Base-by-base conservation (phyloP, 2,888 invertebrate species). In the Heliconius sara region DNA sequence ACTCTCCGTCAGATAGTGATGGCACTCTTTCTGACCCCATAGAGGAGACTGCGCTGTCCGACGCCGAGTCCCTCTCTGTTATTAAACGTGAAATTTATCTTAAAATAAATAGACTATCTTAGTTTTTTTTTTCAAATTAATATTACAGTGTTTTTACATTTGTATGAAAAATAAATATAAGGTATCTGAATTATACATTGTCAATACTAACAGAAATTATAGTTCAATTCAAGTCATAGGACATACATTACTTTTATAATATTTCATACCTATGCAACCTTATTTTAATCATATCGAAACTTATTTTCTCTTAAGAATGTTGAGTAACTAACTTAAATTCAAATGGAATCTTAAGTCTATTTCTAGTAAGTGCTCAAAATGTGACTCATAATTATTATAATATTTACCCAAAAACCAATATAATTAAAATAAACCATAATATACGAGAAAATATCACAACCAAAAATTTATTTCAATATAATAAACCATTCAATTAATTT, bases 11-110 rank as follows among this genome's bases (percentile, higher is more conserved):
- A 1, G 98, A 98, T 3, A 98, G 94, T 0, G 98, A 98, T 5
- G 98, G 98, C 16, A 98, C 98, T 22, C 98, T 96, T 88, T 98
- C 98, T 3, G 98, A 98, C 5, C 98, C 98, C 98, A 98, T 98
- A 3, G 98, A 98, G 81, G 98, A 98, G 60, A 98, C 98, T 0
- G 98, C 98, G 88, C 98, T 98, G 91, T 98, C 98, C 79, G 98
- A 98, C 25, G 98, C 98, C 0, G 98, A 97, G 89, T 98, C 96
- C 12, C 97, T 96, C 91, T 97, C 97, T 92, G 91, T 65, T 68
- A 65, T 27, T 22, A 68, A 68, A 68, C 25, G 43, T 70, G 6
- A 47, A 47, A 70, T 27, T 68, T 68, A 68, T 68, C 68, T 68
- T 43, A 43, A 68, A 27, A 16, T 27, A 70, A n/a, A 52, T 71